phyloP scores from a whole-genome alignment of 2,797 vertebrate species.

The Silurus aristotelis region DNA sequence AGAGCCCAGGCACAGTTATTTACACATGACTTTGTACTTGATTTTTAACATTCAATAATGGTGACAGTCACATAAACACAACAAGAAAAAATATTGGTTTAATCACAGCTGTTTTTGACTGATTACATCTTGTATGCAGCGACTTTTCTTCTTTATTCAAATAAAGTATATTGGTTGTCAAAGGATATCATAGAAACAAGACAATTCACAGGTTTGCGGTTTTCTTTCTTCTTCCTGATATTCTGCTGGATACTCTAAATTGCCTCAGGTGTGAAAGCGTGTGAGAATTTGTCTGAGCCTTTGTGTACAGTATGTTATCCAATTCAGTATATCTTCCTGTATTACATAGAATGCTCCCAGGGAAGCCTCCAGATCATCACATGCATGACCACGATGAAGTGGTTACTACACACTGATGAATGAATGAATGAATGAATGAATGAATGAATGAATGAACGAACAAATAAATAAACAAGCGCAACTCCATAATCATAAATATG shows the following conservation, averaged over 20 bases:
- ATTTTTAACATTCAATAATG: slow-evolving; percentile 1
- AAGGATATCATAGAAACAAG: neutral
- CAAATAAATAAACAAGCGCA: neutral
- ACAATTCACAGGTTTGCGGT: neutral
- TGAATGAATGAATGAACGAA: neutral
- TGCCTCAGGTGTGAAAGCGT: neutral
- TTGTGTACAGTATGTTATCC: neutral
- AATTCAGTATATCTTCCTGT: neutral
- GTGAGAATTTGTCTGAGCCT: neutral
- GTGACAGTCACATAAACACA: neutral
- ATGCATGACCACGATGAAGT: neutral
- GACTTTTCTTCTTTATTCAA: neutral
- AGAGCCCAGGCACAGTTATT: neutral
- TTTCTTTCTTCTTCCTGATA: neutral
- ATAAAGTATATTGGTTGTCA: neutral
- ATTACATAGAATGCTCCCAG: neutral
- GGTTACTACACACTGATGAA: neutral
- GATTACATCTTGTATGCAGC: neutral
- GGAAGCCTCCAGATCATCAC: neutral
- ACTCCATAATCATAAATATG: neutral
- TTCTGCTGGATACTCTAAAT: neutral
- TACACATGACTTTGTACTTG: slow-evolving; percentile 1
- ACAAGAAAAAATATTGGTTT: neutral
- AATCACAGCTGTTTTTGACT: neutral
- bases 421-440: neutral